Percentiles rank a stretch among this genome's conserved stretches.
phyloP scores from a whole-genome alignment of 2,797 vertebrate species.

The Phalanger gymnotis region DNA sequence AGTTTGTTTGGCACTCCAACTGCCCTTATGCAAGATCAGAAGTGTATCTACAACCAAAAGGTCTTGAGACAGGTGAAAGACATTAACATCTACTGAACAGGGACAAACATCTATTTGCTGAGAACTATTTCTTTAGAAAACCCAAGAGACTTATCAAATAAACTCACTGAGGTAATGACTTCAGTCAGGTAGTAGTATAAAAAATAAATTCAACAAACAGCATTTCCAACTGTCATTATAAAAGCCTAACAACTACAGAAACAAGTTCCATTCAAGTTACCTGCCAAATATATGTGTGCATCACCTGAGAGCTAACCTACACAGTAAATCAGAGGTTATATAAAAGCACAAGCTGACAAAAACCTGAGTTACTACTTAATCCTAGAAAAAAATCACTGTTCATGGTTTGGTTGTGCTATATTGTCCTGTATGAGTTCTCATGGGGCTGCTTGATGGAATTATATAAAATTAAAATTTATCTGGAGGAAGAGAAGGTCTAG shows the following conservation, averaged over 20 bases:
- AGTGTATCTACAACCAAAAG: background rate
- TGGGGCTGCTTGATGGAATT: background rate
- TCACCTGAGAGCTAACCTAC: background rate
- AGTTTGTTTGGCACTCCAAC: background rate
- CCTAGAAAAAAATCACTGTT: background rate
- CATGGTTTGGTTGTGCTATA: background rate
- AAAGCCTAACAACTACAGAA: background rate
- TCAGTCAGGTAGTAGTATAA: background rate
- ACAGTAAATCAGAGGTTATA: background rate
- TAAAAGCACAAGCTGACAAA: background rate
- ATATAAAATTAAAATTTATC: background rate
- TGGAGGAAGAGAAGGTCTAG: background rate
- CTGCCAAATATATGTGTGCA: background rate
- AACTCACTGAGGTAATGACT: background rate
- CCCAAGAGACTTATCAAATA: background rate
- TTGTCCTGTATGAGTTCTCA: background rate
- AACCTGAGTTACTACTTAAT: background rate
- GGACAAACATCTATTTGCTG: background rate
- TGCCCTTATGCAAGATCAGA: background rate
- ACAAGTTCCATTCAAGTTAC: background rate
- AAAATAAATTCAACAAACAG: background rate
- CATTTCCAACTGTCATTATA: background rate
- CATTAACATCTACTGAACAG: background rate
- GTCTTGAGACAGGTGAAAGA: background rate
- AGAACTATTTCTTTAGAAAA: background rate